These are phyloP conservation scores for Ceuthmochares aereus DNA, from an alignment of 2,113 vertebrate species.

Conservation along the genomic window DNA sequence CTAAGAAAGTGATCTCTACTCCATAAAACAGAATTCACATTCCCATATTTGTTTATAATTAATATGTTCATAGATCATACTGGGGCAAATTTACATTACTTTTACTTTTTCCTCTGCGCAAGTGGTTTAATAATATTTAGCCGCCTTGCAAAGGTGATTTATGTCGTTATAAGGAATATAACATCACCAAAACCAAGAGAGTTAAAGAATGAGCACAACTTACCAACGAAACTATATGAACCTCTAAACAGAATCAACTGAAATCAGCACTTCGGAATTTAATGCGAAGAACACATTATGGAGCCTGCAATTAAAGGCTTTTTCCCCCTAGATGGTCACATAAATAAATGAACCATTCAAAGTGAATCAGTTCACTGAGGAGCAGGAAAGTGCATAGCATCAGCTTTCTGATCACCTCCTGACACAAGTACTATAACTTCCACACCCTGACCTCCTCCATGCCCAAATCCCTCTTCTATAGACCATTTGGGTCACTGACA, in stretches of 20 bases:
- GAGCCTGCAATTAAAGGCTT: constrained; percentile 69
- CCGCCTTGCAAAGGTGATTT: not conserved
- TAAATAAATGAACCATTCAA: constrained; percentile 72
- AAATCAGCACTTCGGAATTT: constrained; percentile 73
- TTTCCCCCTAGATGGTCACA: constrained; percentile 72
- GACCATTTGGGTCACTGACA: constrained; percentile 29
- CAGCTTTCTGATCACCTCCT: constrained; percentile 53
- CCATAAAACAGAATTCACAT: not conserved
- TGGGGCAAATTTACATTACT: not conserved
- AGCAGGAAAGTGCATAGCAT: constrained; percentile 51
- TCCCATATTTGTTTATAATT: not conserved
- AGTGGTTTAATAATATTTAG: not conserved
- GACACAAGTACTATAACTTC: not conserved
- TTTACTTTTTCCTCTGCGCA: not conserved
- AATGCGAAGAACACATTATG: constrained; percentile 71
- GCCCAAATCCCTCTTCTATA: not conserved
- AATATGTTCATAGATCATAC: not conserved
- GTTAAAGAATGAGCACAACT: constrained; percentile 17
- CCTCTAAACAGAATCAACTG: constrained; percentile 67
- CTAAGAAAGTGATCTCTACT: not conserved
- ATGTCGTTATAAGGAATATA: not conserved
- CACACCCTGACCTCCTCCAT: not conserved
- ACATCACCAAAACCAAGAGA: constrained; percentile 2
- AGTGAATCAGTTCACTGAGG: constrained; percentile 67
- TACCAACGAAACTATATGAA: constrained; percentile 57